Conservation (phyloP, 1,140 invertebrate genomes). For the Tetramorium alpestre region DNA sequence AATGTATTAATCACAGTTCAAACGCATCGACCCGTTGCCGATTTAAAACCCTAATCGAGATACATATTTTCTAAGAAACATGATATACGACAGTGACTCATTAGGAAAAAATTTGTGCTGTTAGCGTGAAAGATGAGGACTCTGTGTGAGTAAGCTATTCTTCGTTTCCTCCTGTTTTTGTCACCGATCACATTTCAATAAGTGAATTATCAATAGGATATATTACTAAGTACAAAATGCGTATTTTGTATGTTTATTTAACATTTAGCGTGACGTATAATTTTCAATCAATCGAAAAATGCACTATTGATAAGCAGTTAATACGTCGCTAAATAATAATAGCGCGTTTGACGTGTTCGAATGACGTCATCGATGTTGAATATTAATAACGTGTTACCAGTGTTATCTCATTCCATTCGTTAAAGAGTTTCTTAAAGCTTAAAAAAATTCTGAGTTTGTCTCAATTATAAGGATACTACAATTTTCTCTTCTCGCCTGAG, state of each 20-base stretch:
- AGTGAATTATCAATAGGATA: neutral
- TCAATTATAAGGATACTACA: neutral
- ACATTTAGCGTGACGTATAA: neutral
- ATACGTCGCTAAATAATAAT: slow-evolving; percentile 26
- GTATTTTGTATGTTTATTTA: neutral
- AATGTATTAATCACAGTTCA: neutral
- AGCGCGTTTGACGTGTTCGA: neutral
- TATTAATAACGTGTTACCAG: slow-evolving; percentile 4
- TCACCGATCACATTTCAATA: neutral
- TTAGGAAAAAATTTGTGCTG: neutral
- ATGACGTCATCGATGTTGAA: slow-evolving; percentile 27
- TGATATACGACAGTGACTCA: neutral
- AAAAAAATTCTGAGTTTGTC: neutral
- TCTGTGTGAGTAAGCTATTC: neutral
- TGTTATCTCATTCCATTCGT: neutral
- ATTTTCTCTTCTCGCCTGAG: neutral
- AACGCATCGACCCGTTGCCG: neutral
- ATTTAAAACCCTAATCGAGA: neutral
- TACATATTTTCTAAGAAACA: neutral
- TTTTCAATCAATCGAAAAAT: neutral
- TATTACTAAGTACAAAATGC: neutral
- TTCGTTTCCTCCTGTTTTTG: neutral
- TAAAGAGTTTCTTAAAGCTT: neutral
- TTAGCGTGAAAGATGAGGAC: neutral
- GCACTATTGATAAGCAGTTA: neutral